Evolutionary conservation across 2,113 vertebrate genomes (phyloP).

Genomic region (Pan troglodytes): DNA sequence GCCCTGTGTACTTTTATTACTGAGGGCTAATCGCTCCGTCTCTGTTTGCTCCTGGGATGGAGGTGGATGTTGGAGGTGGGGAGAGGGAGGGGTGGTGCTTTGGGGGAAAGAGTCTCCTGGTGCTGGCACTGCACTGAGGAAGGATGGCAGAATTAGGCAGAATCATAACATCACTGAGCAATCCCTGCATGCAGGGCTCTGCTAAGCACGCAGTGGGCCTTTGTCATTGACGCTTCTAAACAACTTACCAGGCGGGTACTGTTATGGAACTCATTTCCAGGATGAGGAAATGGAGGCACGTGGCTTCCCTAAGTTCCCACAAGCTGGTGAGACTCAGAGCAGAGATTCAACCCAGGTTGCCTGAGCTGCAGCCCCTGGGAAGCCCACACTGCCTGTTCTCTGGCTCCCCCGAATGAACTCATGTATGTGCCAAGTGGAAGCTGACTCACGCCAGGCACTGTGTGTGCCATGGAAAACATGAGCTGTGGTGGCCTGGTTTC

Average conservation of each 20-base stretch:
- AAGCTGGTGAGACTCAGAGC: background rate
- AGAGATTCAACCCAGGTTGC: background rate
- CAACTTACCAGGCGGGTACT: too few species aligned
- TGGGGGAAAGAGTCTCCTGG: rapidly evolving
- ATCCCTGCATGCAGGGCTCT: rapidly evolving
- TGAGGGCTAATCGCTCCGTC: slow-evolving; percentile 42
- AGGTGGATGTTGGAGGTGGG: background rate
- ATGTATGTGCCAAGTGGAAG: too few species aligned
- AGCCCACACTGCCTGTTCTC: rapidly evolving
- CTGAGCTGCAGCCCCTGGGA: background rate
- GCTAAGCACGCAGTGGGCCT: rapidly evolving
- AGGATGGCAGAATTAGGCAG: rapidly evolving
- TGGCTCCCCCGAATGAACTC: background rate
- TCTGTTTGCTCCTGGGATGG: background rate
- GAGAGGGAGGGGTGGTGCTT: too few species aligned
- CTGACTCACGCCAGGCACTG: background rate
- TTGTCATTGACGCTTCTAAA: background rate
- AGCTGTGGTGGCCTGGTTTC: background rate
- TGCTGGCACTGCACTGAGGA: rapidly evolving
- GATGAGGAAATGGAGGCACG: background rate
- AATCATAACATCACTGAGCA: rapidly evolving
- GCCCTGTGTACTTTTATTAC: slow-evolving; percentile 6
- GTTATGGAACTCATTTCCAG: background rate
- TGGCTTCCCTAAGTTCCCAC: background rate
- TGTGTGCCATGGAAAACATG: rapidly evolving